A percentile compares a stretch with the other conserved stretches of the same genome.
These are phyloP conservation scores for Aphaenogaster rudis DNA, from an alignment of 1,140 invertebrate genomes.

Conservation along the genomic window DNA sequence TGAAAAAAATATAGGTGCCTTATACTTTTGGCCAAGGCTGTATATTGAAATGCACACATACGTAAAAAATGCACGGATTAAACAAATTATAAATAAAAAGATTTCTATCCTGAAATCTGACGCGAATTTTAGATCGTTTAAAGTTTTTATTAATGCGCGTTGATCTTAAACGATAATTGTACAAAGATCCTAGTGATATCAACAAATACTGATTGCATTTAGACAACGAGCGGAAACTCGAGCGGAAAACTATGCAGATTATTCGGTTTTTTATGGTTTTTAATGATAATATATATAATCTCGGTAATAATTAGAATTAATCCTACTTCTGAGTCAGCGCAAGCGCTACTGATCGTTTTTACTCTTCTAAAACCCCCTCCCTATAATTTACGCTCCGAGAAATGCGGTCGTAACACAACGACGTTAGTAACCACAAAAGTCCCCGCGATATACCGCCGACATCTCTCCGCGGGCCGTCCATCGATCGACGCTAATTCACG, in stretches of 20 bases:
- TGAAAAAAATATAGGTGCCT: too few species aligned
- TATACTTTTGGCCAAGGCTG: too few species aligned
- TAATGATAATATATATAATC: neutral
- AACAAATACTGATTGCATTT: neutral
- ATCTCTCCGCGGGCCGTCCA: constrained; percentile 22
- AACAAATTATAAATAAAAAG: neutral
- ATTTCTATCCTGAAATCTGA: neutral
- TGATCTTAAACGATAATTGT: neutral
- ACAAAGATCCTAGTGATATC: neutral
- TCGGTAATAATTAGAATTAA: neutral
- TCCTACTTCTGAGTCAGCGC: neutral
- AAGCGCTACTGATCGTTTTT: neutral
- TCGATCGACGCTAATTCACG: constrained; percentile 49
- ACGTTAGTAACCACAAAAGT: neutral
- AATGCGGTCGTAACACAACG: neutral
- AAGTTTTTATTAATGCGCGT: neutral
- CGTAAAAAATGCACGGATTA: neutral
- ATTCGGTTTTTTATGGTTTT: neutral
- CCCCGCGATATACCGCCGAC: neutral
- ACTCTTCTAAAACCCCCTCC: neutral
- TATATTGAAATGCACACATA: too few species aligned
- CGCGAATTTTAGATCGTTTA: neutral
- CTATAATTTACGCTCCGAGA: constrained; percentile 8
- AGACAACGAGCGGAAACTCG: neutral
- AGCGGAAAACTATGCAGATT: neutral